These are phyloP conservation scores for Pygoscelis antarcticus DNA, from an alignment of 2,113 vertebrate genomes.

Conservation along the genomic window DNA sequence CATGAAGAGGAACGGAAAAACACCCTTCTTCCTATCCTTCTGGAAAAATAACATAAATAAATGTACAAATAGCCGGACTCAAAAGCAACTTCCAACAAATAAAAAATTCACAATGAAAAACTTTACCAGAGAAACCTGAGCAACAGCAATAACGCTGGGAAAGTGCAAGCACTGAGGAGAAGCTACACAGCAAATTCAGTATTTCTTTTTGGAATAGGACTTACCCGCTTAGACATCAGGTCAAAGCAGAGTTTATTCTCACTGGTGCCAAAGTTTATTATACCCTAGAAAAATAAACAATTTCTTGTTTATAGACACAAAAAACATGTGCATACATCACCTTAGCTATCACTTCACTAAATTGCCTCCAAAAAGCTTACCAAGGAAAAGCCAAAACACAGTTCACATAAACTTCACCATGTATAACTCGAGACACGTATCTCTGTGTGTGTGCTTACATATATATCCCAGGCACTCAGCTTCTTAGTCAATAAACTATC, in stretches of 20 bases:
- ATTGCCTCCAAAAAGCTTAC: not conserved
- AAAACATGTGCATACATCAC: not conserved
- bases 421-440: not conserved
- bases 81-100: not conserved
- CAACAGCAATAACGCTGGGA: not conserved
- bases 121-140: not conserved
- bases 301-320: not conserved
- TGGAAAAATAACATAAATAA: not conserved
- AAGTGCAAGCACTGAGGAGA: not conserved
- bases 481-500: not conserved
- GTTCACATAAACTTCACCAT: not conserved
- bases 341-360: not conserved
- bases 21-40: not conserved
- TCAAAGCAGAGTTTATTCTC: slow-evolving; percentile 94
- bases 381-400: not conserved
- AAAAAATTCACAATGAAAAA: not conserved
- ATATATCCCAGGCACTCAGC: not conserved
- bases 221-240: slow-evolving; percentile 86
- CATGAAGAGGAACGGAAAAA: not conserved
- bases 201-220: not conserved
- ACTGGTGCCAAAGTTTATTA: slow-evolving; percentile 88
- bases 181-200: not conserved
- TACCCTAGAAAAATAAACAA: slow-evolving; percentile 77
- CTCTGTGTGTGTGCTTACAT: not conserved
- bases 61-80: not conserved